phyloP scores from a whole-genome alignment of 1,140 invertebrate genomes.

The Magallana ariakensis region DNA sequence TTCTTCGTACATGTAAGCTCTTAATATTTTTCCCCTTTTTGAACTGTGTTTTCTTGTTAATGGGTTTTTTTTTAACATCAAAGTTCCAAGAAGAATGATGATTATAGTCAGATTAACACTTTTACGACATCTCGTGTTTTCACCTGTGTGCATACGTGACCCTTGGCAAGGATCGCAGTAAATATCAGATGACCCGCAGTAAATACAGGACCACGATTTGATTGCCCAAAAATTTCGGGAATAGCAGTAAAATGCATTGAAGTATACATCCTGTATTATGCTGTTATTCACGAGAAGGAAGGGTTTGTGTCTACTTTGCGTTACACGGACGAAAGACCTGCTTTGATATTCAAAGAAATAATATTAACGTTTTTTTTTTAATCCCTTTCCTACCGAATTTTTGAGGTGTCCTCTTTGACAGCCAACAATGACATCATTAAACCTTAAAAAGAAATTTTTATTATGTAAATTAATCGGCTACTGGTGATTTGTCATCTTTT shows the following conservation, averaged over 20 bases:
- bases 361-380: too few species aligned
- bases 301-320: neutral
- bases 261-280: conserved; percentile 19
- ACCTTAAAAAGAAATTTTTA: neutral
- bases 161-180: neutral
- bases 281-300: conserved; percentile 36
- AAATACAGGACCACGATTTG: neutral
- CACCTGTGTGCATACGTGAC: conserved; percentile 5
- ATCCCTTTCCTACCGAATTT: neutral
- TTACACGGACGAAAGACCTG: too few species aligned
- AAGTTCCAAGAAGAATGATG: conserved; percentile 14
- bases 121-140: neutral
- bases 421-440: neutral
- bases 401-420: neutral
- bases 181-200: neutral
- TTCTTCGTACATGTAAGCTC: neutral
- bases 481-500: conserved; percentile 2
- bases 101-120: neutral
- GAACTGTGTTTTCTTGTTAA: neutral
- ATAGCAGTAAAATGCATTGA: conserved; percentile 28
- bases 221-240: conserved; percentile 34
- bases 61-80: neutral
- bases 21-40: neutral
- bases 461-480: conserved; percentile 12
- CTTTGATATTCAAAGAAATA: too few species aligned